A percentile compares a stretch with the other conserved stretches of the same genome.
Evolutionary conservation across 1,140 invertebrate genomes (phyloP).

Genomic region (Penaeus chinensis): DNA sequence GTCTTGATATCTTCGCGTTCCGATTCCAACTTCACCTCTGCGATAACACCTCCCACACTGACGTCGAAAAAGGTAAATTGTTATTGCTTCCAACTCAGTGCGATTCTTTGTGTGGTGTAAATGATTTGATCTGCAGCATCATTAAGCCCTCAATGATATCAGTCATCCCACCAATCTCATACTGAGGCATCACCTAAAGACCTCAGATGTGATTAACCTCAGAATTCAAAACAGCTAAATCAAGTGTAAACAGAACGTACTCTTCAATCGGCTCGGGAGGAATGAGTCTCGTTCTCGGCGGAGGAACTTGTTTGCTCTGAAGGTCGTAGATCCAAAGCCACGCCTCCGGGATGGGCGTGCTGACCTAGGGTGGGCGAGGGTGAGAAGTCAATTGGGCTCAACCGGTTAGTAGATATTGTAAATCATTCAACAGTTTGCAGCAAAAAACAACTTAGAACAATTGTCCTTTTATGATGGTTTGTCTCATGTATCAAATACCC

Average conservation of each 20-base stretch:
- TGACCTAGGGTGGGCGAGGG: conserved; percentile 31
- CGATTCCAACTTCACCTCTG: no score
- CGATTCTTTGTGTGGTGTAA: no score
- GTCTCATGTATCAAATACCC: background rate
- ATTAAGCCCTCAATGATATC: no score
- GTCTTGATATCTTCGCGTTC: no score
- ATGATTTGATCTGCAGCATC: no score
- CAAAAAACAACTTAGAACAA: no score
- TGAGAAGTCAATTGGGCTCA: background rate
- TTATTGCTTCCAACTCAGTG: no score
- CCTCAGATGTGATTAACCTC: background rate
- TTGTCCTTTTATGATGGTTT: background rate
- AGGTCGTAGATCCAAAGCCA: conserved; percentile 57
- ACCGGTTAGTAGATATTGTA: no score
- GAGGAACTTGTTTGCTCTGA: background rate
- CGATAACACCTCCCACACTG: no score
- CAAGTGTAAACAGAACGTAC: conserved; percentile 1
- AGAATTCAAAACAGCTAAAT: background rate
- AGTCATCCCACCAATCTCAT: background rate
- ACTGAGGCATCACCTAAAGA: background rate
- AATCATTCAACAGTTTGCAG: no score
- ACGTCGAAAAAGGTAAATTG: no score
- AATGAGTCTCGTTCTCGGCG: conserved; percentile 30
- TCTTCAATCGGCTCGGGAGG: conserved; percentile 42
- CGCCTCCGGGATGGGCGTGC: conserved; percentile 53